phyloP scores from a whole-genome alignment of 2,797 vertebrate species.

The Cottoperca gobio region DNA sequence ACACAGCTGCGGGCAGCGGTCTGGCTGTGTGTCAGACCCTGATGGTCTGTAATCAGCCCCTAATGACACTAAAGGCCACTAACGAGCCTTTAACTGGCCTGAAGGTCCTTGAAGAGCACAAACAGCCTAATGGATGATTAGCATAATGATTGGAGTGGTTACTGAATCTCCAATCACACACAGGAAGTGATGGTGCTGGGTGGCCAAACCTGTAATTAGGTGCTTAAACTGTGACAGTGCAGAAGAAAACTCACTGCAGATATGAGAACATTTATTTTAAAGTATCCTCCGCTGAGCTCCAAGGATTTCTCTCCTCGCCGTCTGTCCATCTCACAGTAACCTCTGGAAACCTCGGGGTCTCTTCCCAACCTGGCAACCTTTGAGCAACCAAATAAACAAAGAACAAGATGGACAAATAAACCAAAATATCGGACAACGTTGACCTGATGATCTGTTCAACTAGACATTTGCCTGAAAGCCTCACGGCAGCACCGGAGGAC shows the following conservation, averaged over 20 bases:
- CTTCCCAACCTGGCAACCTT: background rate
- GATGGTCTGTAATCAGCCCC: conserved; percentile 56
- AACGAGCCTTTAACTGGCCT: conserved; percentile 41
- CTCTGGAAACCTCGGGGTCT: background rate
- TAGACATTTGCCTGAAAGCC: no score
- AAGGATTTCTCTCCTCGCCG: no score
- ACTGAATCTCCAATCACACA: conserved; percentile 23
- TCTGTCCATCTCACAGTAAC: background rate
- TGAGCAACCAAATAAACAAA: no score
- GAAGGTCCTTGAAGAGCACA: conserved; percentile 43
- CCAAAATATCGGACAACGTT: no score
- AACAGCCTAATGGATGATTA: conserved; percentile 52
- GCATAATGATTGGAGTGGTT: conserved; percentile 42
- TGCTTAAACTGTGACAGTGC: background rate
- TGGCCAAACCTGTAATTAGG: background rate
- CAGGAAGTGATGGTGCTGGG: background rate
- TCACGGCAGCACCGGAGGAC: no score
- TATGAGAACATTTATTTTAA: no score
- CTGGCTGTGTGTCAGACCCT: conserved; percentile 44
- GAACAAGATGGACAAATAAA: no score
- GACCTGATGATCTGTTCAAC: no score
- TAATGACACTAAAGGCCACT: conserved; percentile 59
- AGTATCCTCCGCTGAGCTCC: no score
- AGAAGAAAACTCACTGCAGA: background rate
- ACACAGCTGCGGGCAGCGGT: conserved; percentile 23